Evolutionary conservation across 2,113 vertebrate species (phyloP).

Genomic region (Cricetomys ansorgei): DNA sequence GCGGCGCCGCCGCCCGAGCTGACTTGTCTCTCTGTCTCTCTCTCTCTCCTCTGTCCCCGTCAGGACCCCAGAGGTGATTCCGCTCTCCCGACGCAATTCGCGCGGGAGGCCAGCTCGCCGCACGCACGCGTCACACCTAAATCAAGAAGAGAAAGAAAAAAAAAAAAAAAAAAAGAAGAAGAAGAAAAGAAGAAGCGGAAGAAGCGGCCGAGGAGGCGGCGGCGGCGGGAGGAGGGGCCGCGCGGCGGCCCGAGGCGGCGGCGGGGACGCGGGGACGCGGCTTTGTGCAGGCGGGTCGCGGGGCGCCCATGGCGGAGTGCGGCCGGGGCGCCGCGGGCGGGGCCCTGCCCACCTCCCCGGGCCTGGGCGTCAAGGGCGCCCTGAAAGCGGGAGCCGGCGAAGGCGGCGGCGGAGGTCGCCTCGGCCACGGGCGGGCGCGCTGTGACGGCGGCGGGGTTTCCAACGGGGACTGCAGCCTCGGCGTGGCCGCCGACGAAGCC

Average conservation of each 20-base stretch:
- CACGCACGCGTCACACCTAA: conserved; percentile 57
- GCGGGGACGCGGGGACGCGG: conserved; percentile 80
- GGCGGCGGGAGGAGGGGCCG: conserved; percentile 75
- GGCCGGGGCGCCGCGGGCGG: conserved; percentile 81
- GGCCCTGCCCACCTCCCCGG: conserved; percentile 84
- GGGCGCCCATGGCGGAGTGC: conserved; percentile 87
- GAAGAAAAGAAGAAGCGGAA: conserved; percentile 82
- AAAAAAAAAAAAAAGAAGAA: neutral
- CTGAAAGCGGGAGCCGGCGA: conserved; percentile 86
- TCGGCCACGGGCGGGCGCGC: conserved; percentile 84
- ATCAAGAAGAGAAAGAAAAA: conserved; percentile 64
- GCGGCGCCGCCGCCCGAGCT: conserved; percentile 52
- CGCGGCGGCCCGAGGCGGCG: conserved; percentile 59
- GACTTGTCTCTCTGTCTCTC: neutral
- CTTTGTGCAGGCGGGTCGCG: conserved; percentile 79
- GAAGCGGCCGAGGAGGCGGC: conserved; percentile 67
- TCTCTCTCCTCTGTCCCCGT: neutral
- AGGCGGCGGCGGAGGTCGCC: conserved; percentile 75
- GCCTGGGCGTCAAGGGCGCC: conserved; percentile 83
- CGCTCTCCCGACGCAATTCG: neutral
- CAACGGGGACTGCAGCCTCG: conserved; percentile 92
- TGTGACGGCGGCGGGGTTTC: conserved; percentile 89
- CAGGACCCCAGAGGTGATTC: conserved; percentile 39
- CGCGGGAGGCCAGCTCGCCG: neutral
- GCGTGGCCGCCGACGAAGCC: conserved; percentile 84